Evolutionary conservation across 2,113 vertebrate species (phyloP), one percentile per base, ranked within the genome.

Genomic region (Clupea harengus): DNA sequence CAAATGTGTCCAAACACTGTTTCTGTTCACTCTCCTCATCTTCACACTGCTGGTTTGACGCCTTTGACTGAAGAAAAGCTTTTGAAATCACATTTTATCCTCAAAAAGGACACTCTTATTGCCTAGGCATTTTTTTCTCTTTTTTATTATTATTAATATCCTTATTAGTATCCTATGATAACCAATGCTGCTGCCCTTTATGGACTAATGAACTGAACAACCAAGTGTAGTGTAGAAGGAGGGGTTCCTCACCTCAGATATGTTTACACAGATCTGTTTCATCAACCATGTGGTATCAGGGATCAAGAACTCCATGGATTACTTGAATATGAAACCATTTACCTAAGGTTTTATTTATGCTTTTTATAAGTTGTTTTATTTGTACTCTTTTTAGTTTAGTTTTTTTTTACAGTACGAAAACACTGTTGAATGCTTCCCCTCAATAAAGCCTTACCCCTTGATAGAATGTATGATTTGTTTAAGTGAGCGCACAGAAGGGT

Each of bases 281-380:
- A 94, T 92, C 86, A 93, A 93, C 93, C 93, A 90, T 90, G 90
- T 88, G 92, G 86, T 92, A 94, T 97, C 96, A 96, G 72, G 72
- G 95, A 96, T 97, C 96, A 96, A 32, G 72, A 95, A 96, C 94
- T 94, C 94, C 89, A 93, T 91, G 87, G 85, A 92, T 95, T 97
- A 97, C 96, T 98, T 97, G 97, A 97, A 96, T 92, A 95, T 89
- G 85, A 94, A 93, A 93, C 93, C 93, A 94, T 94, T 94, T 90
- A 91, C 90, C 92, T 90, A 93, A 93, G 93, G 92, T 94, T 93
- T 39, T 94, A 95, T 94, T 94, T 94, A 94, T 94, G 81, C 45
- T 83, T 78, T 82, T 4, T 83, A 78, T 82, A 75, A 45, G 52
- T 84, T 46, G 60, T 22, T 67, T 54, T 72, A 81, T 39, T 86